Evolutionary conservation across 2,888 invertebrate genomes (phyloP).

Genomic region (Auanema freiburgensis): DNA sequence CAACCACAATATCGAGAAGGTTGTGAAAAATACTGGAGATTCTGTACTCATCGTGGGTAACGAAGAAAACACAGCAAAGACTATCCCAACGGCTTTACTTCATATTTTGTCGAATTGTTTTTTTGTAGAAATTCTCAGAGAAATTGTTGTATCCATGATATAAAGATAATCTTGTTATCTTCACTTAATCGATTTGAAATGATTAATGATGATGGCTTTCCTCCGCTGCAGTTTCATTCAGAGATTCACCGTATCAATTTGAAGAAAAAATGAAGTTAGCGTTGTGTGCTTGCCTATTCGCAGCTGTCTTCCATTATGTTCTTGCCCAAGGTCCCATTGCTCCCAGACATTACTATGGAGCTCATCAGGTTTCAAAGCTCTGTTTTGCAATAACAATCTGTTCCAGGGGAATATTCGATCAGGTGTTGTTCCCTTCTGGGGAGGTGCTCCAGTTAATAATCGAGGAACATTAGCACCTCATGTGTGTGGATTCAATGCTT

Average conservation of each 20-base stretch:
- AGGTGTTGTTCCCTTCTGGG: constrained; percentile 38
- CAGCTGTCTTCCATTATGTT: neutral
- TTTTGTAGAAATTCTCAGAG: neutral
- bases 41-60: constrained; percentile 35
- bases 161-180: constrained; percentile 1
- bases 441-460: constrained; percentile 29
- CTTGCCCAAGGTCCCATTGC: constrained; percentile 22
- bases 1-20: constrained; percentile 51
- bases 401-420: constrained; percentile 39
- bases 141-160: neutral
- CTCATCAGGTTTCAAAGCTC: constrained; percentile 1
- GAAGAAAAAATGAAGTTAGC: too few species aligned
- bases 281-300: too few species aligned
- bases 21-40: constrained; percentile 57
- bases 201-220: too few species aligned
- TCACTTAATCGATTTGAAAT: neutral
- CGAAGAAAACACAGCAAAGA: neutral
- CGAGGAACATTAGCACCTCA: constrained; percentile 45
- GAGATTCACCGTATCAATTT: too few species aligned
- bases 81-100: neutral
- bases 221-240: too few species aligned
- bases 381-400: neutral
- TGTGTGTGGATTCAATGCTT: constrained; percentile 55
- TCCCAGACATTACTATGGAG: constrained; percentile 54
- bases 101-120: constrained; percentile 1